Conservation (phyloP, 1,140 invertebrate genomes). For the Streblospio benedicti region DNA sequence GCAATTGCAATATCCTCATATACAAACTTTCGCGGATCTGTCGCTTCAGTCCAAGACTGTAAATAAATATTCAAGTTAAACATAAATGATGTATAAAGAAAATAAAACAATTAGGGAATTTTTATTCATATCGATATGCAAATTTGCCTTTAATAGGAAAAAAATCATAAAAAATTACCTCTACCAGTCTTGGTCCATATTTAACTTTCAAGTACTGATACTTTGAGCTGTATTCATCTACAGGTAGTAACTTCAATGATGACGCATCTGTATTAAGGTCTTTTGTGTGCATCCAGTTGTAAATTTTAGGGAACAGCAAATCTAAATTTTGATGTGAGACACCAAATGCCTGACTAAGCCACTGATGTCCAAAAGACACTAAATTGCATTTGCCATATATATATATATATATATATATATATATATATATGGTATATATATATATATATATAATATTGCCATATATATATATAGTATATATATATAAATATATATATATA, state of each 20-base stretch:
- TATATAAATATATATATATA: too few species aligned
- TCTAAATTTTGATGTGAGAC: too few species aligned
- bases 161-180: conserved; percentile 46
- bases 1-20: conserved; percentile 95
- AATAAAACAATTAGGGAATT: neutral
- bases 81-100: neutral
- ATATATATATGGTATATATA: too few species aligned
- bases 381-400: too few species aligned
- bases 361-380: too few species aligned
- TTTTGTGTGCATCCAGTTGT: too few species aligned
- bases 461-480: too few species aligned
- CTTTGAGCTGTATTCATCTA: conserved; percentile 61
- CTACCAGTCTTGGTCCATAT: conserved; percentile 64
- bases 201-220: conserved; percentile 71
- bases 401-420: too few species aligned
- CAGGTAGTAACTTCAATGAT: conserved; percentile 61
- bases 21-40: conserved; percentile 88
- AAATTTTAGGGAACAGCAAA: too few species aligned
- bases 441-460: too few species aligned
- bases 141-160: neutral
- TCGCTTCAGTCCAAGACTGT: conserved; percentile 73
- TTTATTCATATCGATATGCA: neutral
- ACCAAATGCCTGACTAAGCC: too few species aligned
- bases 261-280: conserved; percentile 32
- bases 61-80: conserved; percentile 20